These are phyloP conservation scores for Leptinotarsa undecemlineata DNA, from an alignment of 1,140 invertebrate genomes.

Conservation along the genomic window DNA sequence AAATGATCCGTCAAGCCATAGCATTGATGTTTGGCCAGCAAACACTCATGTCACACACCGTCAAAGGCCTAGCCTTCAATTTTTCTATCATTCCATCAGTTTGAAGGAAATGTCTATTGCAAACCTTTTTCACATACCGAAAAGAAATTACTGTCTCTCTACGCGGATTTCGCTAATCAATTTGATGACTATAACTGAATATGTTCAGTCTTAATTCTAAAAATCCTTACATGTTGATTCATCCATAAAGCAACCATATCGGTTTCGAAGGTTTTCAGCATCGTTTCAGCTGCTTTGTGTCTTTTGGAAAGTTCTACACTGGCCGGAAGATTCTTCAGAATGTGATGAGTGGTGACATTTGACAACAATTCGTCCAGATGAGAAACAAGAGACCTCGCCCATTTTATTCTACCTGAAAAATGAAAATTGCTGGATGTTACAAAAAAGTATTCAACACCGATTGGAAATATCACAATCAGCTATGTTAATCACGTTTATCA, in stretches of 20 bases:
- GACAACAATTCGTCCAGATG: conserved; percentile 75
- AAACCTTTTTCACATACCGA: accelerated
- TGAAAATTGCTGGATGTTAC: not conserved
- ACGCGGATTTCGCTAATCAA: too few relatives aligned
- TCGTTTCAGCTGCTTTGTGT: conserved; percentile 67
- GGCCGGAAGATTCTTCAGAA: conserved; percentile 69
- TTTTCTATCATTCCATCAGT: too few relatives aligned
- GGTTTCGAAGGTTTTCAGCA: conserved; percentile 70
- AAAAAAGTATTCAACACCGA: not conserved
- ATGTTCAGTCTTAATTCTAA: conserved; percentile 16
- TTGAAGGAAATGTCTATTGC: too few relatives aligned
- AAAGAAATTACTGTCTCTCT: too few relatives aligned
- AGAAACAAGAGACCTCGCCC: conserved; percentile 69
- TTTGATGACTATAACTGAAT: too few relatives aligned
- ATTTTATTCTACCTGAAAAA: conserved; percentile 67
- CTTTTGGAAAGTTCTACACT: conserved; percentile 73
- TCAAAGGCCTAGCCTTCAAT: too few relatives aligned
- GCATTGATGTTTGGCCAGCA: too few relatives aligned
- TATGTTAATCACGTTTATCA: too few relatives aligned
- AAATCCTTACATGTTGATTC: conserved; percentile 73
- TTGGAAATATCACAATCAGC: too few relatives aligned
- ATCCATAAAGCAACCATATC: conserved; percentile 79
- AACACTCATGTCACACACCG: too few relatives aligned
- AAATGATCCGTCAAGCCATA: too few relatives aligned
- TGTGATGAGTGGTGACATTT: conserved; percentile 70